A percentile compares a stretch with the other conserved stretches of the same genome.
Evolutionary conservation across 2,797 vertebrate species (phyloP).

Genomic region (Coreius guichenoti): DNA sequence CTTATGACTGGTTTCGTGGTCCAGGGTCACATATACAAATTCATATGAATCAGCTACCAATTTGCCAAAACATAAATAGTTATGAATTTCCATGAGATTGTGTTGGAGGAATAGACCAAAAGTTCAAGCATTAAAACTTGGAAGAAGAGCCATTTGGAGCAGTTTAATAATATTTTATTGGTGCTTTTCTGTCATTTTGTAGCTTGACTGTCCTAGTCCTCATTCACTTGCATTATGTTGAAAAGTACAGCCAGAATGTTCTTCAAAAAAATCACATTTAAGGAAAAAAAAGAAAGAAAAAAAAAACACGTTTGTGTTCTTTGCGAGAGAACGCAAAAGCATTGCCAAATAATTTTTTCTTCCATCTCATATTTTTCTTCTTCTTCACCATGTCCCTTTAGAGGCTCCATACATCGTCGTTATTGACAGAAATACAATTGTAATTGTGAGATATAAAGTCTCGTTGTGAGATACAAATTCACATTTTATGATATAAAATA

Average conservation of each 20-base stretch:
- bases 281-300: neutral
- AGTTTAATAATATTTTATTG: neutral
- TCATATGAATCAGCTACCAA: neutral
- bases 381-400: neutral
- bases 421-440: neutral
- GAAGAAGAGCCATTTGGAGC: neutral
- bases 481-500: neutral
- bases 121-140: neutral
- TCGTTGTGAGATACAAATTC: neutral
- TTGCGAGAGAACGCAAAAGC: neutral
- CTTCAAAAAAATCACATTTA: too few relatives aligned
- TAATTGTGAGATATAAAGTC: neutral
- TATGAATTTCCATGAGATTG: neutral
- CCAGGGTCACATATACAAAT: too few relatives aligned
- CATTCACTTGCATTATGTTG: neutral
- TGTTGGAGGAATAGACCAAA: neutral
- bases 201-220: neutral
- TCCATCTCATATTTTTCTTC: too few relatives aligned
- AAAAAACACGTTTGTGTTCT: neutral
- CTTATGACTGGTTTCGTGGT: too few relatives aligned
- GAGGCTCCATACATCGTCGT: neutral
- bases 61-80: neutral
- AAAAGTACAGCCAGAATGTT: neutral
- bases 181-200: neutral
- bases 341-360: too few relatives aligned